Evolutionary conservation across 2,888 invertebrate species (phyloP).

Genomic region (Drosophila antonietae): DNA sequence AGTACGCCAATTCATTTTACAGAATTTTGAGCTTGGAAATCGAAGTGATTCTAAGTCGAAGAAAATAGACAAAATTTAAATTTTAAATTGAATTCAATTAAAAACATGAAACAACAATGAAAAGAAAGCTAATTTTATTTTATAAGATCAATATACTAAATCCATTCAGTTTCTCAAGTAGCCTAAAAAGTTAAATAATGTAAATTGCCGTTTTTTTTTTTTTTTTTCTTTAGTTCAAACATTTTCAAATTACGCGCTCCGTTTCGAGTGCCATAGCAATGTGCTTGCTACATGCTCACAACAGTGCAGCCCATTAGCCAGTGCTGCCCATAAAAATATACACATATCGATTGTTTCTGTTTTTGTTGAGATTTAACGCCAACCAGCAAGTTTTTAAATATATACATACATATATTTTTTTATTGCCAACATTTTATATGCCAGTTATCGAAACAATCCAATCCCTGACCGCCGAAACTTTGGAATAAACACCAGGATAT

Average conservation of each 20-base stretch:
- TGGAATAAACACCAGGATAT: slow-evolving; percentile 80
- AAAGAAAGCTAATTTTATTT: too few species aligned
- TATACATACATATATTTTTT: not conserved
- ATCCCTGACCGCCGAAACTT: slow-evolving; percentile 72
- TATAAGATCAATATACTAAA: not conserved
- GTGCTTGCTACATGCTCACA: not conserved
- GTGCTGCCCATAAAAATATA: not conserved
- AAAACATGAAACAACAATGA: not conserved
- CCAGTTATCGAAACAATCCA: slow-evolving; percentile 68
- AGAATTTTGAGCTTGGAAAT: too few species aligned
- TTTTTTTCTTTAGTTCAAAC: too few species aligned
- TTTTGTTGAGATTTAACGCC: not conserved
- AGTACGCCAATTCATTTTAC: not conserved
- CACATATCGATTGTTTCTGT: not conserved
- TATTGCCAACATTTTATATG: slow-evolving; percentile 21
- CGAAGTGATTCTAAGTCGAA: too few species aligned
- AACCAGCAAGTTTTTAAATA: not conserved
- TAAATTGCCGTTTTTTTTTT: too few species aligned
- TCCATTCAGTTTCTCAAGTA: not conserved
- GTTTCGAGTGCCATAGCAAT: not conserved
- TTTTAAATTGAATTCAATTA: not conserved
- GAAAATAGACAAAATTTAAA: too few species aligned
- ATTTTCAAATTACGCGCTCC: not conserved
- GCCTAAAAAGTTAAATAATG: not conserved
- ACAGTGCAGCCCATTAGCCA: slow-evolving; percentile 1